Conservation (phyloP, 2,797 vertebrate species). For the Cuculus canorus region DNA sequence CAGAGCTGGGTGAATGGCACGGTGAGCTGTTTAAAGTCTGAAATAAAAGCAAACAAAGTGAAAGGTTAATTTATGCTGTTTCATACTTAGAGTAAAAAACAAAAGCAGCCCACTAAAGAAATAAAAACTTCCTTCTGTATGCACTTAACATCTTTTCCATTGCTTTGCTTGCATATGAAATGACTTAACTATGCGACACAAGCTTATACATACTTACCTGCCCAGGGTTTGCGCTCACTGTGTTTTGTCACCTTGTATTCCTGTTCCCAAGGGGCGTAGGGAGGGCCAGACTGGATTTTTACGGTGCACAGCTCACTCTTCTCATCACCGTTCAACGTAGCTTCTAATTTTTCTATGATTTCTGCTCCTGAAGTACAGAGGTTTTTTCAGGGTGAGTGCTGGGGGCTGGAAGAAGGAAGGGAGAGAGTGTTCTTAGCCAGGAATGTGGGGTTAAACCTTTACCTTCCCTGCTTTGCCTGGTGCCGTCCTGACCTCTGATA, state of each 20-base stretch:
- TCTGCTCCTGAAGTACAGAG: not conserved
- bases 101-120: not conserved
- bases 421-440: not conserved
- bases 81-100: not conserved
- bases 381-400: not conserved
- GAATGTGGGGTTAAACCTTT: slow-evolving; percentile 28
- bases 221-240: not conserved
- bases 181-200: too few relatives aligned
- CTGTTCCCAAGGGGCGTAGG: not conserved
- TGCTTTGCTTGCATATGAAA: not conserved
- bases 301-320: not conserved
- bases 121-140: not conserved
- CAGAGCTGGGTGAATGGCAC: not conserved
- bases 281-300: not conserved
- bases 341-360: not conserved
- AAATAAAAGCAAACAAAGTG: not conserved
- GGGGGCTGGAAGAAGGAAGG: not conserved
- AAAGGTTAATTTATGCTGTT: not conserved
- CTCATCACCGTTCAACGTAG: not conserved
- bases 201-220: too few relatives aligned
- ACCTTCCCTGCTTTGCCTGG: not conserved
- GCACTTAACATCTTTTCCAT: not conserved
- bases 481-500: slow-evolving; percentile 28
- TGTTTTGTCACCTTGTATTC: not conserved
- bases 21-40: not conserved